These are phyloP conservation scores for Gorsachius magnificus DNA, from an alignment of 2,797 vertebrate genomes.

Conservation along the genomic window DNA sequence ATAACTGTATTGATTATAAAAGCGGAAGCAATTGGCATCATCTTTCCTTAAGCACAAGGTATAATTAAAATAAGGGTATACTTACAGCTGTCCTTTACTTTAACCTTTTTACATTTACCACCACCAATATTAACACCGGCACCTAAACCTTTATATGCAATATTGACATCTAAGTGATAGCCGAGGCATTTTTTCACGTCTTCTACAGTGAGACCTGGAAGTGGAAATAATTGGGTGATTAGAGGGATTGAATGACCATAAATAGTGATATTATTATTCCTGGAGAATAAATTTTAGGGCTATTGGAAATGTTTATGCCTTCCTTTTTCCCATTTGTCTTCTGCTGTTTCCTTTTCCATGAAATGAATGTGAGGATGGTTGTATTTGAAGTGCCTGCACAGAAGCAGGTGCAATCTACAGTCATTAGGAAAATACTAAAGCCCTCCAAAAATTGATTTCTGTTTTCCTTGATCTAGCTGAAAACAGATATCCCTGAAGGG, in stretches of 20 bases:
- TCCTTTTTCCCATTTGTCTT: background rate
- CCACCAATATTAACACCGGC: accelerated
- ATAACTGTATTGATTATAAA: background rate
- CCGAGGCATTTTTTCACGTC: slow-evolving; percentile 73
- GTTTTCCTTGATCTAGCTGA: background rate
- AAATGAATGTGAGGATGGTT: background rate
- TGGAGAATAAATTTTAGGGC: background rate
- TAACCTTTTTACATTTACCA: slow-evolving; percentile 1
- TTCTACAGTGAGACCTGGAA: slow-evolving; percentile 59
- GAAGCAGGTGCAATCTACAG: background rate
- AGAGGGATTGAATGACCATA: background rate
- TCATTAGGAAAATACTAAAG: background rate
- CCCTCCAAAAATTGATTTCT: background rate
- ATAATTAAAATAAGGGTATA: background rate
- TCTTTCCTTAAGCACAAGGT: background rate
- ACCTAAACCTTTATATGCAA: accelerated
- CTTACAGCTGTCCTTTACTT: background rate
- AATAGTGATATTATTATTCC: background rate
- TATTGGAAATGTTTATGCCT: background rate
- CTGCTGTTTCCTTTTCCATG: background rate
- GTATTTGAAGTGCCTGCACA: background rate
- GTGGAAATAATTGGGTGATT: background rate
- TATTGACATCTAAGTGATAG: background rate
- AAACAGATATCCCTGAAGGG: background rate
- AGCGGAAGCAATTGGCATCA: background rate